Conservation (phyloP, 2,113 vertebrate species). For the Myocastor coypus region DNA sequence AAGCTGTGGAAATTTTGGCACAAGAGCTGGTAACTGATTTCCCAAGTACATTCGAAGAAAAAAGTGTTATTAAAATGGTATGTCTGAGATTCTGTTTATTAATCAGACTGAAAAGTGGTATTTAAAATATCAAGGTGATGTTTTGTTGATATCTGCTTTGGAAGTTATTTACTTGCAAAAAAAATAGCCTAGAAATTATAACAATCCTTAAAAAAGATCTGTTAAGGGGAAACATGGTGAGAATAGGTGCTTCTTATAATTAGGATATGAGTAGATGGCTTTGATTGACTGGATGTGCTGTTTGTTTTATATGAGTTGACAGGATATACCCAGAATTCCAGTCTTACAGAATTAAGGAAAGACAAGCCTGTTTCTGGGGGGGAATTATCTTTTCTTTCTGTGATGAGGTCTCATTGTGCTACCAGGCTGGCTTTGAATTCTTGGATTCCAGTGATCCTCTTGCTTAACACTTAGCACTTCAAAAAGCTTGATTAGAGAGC, state of each 20-base stretch:
- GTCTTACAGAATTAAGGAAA: neutral
- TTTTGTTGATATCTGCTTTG: neutral
- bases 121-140: slow-evolving; percentile 41
- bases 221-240: neutral
- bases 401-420: neutral
- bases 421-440: neutral
- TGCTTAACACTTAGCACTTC: neutral
- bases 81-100: slow-evolving; percentile 64
- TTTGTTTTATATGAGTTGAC: slow-evolving; percentile 20
- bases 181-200: slow-evolving; percentile 17
- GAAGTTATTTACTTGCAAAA: slow-evolving; percentile 50
- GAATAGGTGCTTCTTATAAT: neutral
- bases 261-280: neutral
- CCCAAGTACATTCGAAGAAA: slow-evolving; percentile 92
- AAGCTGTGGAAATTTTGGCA: slow-evolving; percentile 97
- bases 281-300: slow-evolving; percentile 13
- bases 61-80: slow-evolving; percentile 94
- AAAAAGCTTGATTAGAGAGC: slow-evolving; percentile 16
- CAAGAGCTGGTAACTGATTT: slow-evolving; percentile 97
- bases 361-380: neutral
- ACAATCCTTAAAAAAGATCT: neutral
- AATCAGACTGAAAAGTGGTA: slow-evolving; percentile 45
- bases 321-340: neutral
- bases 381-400: neutral
- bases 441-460: neutral